Conservation (phyloP, 2,113 vertebrate genomes). For the Pampusana beccarii region DNA sequence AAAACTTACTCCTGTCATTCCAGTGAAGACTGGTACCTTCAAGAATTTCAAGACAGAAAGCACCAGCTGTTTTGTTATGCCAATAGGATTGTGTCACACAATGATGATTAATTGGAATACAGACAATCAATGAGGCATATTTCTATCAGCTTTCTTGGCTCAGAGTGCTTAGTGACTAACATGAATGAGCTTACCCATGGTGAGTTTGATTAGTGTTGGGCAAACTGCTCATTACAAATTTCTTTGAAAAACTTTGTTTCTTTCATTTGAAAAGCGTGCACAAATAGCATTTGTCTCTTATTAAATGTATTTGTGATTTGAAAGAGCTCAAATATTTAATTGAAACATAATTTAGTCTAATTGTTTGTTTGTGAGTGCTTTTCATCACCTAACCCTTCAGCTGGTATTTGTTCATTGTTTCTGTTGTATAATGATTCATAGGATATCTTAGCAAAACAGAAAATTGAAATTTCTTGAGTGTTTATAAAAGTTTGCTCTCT, state of each 20-base stretch:
- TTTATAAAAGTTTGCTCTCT: neutral
- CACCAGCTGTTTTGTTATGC: neutral
- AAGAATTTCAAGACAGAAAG: neutral
- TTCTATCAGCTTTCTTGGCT: neutral
- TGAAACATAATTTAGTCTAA: neutral
- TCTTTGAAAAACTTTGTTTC: neutral
- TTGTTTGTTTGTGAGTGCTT: neutral
- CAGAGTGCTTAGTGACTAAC: neutral
- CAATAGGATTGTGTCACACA: neutral
- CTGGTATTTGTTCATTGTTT: neutral
- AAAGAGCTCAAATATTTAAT: neutral
- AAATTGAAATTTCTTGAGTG: neutral
- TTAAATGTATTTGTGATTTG: neutral
- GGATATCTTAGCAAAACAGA: neutral
- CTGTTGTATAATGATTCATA: neutral
- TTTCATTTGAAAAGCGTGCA: neutral
- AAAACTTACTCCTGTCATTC: neutral
- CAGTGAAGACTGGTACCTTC: neutral
- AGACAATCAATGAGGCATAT: neutral
- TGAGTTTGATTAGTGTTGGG: neutral
- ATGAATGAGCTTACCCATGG: neutral
- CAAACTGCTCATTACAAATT: neutral
- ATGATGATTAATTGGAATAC: neutral
- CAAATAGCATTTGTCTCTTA: neutral
- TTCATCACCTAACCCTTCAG: neutral